A percentile compares a stretch with the other conserved stretches of the same genome.
These are phyloP conservation scores for Apamea anceps DNA, from an alignment of 2,888 invertebrate species.

Conservation along the genomic window DNA sequence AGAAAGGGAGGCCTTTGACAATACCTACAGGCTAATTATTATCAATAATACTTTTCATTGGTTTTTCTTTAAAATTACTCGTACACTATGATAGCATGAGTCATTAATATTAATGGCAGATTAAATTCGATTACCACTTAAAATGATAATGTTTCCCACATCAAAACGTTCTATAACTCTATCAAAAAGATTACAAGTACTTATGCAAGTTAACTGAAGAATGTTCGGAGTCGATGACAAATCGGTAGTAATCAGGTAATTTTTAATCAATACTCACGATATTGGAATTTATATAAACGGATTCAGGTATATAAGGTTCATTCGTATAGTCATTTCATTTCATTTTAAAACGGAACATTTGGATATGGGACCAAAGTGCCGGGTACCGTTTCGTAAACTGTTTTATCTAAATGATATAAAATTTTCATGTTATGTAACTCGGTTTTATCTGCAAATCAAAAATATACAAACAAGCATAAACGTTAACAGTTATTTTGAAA, in stretches of 20 bases:
- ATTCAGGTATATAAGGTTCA: conserved; percentile 28
- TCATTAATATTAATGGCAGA: conserved; percentile 6
- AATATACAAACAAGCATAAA: conserved; percentile 1
- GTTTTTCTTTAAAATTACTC: not conserved
- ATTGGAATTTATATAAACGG: conserved; percentile 64
- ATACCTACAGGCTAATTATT: too few relatives aligned
- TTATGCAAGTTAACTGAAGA: conserved; percentile 34
- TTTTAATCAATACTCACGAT: conserved; percentile 63
- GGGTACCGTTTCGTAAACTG: conserved; percentile 33
- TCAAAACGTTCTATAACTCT: conserved; percentile 26
- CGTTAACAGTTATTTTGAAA: not conserved
- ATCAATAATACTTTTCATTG: too few relatives aligned
- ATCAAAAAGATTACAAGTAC: conserved; percentile 32
- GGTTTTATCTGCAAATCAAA: conserved; percentile 25
- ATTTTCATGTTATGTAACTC: conserved; percentile 7
- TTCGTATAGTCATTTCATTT: conserved; percentile 29
- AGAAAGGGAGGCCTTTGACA: too few relatives aligned
- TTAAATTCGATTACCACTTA: not conserved
- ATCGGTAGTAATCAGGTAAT: conserved; percentile 57
- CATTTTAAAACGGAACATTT: conserved; percentile 33
- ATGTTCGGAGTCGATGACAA: conserved; percentile 62
- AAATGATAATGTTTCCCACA: conserved; percentile 29
- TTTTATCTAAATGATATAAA: conserved; percentile 10
- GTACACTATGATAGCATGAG: not conserved
- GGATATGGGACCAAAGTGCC: conserved; percentile 9